phyloP scores from a whole-genome alignment of 2,888 invertebrate genomes.

The Tribolium freemani region DNA sequence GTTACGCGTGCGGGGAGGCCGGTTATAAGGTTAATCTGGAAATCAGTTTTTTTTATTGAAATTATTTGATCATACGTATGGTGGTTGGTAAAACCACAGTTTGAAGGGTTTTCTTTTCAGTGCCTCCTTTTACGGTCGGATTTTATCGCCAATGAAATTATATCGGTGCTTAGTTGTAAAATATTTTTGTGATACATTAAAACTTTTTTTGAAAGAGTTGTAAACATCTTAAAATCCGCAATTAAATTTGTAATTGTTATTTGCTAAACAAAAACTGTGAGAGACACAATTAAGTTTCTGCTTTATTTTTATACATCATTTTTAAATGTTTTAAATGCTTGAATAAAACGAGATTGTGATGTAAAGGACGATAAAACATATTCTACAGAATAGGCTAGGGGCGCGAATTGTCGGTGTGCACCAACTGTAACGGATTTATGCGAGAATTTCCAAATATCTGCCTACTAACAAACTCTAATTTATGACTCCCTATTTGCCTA shows the following conservation, averaged over 20 bases:
- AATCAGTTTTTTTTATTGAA: constrained; percentile 30
- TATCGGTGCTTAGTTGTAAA: constrained; percentile 16
- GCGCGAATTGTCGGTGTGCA: constrained; percentile 57
- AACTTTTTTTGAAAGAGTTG: constrained; percentile 1
- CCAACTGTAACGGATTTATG: constrained; percentile 62
- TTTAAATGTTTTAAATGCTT: constrained; percentile 39
- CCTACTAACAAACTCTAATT: constrained; percentile 63
- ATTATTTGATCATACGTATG: constrained; percentile 18
- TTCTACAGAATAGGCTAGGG: constrained; percentile 55
- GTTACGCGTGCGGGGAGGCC: constrained; percentile 6
- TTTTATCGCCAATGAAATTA: constrained; percentile 31
- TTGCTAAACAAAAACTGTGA: constrained; percentile 34
- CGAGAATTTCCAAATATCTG: constrained; percentile 62
- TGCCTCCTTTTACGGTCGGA: constrained; percentile 16
- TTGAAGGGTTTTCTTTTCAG: constrained; percentile 12
- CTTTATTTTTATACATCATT: constrained; percentile 41
- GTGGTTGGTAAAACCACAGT: constrained; percentile 3
- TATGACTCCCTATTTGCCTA: constrained; percentile 63
- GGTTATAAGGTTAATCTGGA: constrained; percentile 25
- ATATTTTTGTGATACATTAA: not conserved
- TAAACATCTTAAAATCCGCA: constrained; percentile 20
- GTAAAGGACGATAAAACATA: constrained; percentile 51
- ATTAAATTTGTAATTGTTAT: constrained; percentile 42
- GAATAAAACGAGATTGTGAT: constrained; percentile 42
- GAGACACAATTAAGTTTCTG: constrained; percentile 30